Percentiles rank a stretch among this genome's conserved stretches.
phyloP scores from a whole-genome alignment of 2,113 vertebrate genomes.

The Dasypus novemcinctus region DNA sequence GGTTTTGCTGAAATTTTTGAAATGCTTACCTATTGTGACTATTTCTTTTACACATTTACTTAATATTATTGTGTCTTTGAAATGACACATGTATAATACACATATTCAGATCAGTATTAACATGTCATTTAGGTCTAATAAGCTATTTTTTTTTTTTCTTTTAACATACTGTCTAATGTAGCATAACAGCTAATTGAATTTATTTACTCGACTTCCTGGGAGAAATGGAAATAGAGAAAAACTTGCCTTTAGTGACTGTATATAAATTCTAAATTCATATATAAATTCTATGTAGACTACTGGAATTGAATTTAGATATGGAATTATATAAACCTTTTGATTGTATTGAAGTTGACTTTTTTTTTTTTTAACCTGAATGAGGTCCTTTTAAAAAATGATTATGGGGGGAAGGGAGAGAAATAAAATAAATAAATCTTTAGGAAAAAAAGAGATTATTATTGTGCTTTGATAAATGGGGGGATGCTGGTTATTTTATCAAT shows the following conservation, averaged over 20 bases:
- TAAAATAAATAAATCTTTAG: too few relatives aligned
- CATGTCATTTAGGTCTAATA: background rate
- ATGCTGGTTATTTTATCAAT: background rate
- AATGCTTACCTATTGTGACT: background rate
- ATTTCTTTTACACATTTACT: background rate
- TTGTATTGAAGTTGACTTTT: constrained; percentile 4
- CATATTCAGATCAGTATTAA: background rate
- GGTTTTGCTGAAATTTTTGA: background rate
- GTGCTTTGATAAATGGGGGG: background rate
- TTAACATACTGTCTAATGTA: background rate
- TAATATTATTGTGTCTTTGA: background rate
- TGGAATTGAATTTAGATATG: constrained; percentile 3
- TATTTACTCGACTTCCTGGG: background rate
- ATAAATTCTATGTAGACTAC: constrained; percentile 6
- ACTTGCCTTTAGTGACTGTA: background rate
- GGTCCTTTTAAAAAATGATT: background rate
- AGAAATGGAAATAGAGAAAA: background rate
- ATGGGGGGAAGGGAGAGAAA: too few relatives aligned
- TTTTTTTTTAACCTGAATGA: background rate
- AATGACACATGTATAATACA: background rate
- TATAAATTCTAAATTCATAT: constrained; percentile 37
- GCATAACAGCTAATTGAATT: background rate
- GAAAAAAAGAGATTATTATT: too few relatives aligned
- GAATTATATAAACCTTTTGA: background rate
- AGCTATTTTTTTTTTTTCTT: background rate